Base-by-base conservation (phyloP, 2,113 vertebrate genomes). In the Scomber japonicus region DNA sequence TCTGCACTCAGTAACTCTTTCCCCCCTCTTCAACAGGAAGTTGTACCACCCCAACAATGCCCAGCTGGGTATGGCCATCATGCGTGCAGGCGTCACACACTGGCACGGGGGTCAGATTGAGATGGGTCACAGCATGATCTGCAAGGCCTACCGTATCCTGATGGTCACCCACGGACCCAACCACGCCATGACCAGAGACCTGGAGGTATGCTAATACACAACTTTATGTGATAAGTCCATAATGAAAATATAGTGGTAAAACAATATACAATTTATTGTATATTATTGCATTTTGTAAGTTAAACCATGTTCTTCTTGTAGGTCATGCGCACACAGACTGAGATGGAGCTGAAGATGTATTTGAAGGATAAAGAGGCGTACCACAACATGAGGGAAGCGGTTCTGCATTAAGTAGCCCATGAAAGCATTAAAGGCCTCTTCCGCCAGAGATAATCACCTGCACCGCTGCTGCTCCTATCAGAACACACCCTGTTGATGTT, bases 51-150 rank as follows among this genome's bases (percentile, higher is more conserved):
- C 95, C 72, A 96, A 97, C 87, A 97, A 96, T 0, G 96, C 97
- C 1, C 97, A 96, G 70, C 89, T 99, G 81, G 98, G 97, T 2
- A 96, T 99, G 96, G 96, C 96, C 0, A 85, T 95, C 75, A 99
- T 99, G 98, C 82, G 96, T 21, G 95, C 97, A 0, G 98, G 97
- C 0, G 96, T 99, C 74, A 97, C 96, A 2, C 96, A 97, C 83
- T 99, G 98, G 98, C 98, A 99, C 0, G 97, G 97, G 1, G 97
- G 98, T 0, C 87, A 95, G 87, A 97, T 98, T 0, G 97, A 99
- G 86, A 92, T 61, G 0, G 98, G 96, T 1, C 98, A 99, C 0
- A 91, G 93, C 49, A 88, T 99, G 94, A 96, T 99, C 92, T 99
- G 98, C 78, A 96, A 96, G 90, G 98, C 98, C 57, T 97, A 95